phyloP scores from a whole-genome alignment of 2,113 vertebrate species.

The Ameiurus melas region DNA sequence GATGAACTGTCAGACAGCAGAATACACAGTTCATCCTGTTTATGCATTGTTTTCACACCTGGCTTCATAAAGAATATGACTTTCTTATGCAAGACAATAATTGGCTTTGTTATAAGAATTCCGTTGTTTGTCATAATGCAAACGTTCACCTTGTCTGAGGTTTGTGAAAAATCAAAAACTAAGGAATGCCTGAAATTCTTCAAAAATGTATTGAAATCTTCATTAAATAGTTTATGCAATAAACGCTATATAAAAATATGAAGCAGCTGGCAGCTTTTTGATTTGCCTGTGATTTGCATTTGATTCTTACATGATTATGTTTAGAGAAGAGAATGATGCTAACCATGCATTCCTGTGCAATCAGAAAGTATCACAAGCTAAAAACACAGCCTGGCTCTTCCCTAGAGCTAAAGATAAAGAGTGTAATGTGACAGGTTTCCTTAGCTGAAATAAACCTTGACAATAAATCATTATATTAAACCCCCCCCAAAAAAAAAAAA shows the following conservation, averaged over 20 bases:
- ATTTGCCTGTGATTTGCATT: not conserved
- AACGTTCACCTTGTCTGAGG: not conserved
- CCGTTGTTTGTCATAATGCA: not conserved
- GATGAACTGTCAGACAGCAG: too few species aligned
- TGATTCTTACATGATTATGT: conserved; percentile 22
- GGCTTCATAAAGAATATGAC: not conserved
- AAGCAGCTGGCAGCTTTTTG: not conserved
- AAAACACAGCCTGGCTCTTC: conserved; percentile 14
- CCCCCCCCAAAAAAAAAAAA: too few species aligned
- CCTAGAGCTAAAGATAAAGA: not conserved
- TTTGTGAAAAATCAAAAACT: not conserved
- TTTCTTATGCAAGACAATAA: not conserved
- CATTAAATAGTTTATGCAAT: not conserved
- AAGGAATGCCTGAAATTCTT: not conserved
- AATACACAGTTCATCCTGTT: not conserved
- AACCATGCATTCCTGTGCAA: conserved; percentile 28
- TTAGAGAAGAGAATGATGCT: conserved; percentile 36
- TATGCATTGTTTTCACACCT: not conserved
- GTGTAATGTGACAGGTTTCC: not conserved
- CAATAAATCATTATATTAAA: not conserved
- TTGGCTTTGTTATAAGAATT: not conserved
- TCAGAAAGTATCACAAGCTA: conserved; percentile 29
- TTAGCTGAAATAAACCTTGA: not conserved
- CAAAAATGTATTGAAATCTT: not conserved
- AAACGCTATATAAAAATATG: not conserved